phyloP scores from a whole-genome alignment of 2,113 vertebrate genomes.

The Anser cygnoides region DNA sequence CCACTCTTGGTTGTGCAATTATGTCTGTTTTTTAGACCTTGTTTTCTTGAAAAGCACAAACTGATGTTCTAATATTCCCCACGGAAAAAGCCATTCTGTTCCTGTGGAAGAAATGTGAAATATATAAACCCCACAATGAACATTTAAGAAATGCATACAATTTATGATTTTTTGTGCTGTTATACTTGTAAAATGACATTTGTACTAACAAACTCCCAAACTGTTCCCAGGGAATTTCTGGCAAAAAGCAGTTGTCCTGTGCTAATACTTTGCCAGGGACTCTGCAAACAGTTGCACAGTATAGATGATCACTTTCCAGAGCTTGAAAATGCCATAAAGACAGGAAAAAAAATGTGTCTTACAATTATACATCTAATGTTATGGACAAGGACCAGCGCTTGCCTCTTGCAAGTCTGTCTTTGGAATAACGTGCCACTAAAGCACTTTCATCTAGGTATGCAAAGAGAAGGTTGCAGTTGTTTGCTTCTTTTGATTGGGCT shows the following conservation, averaged over 20 bases:
- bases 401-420: background rate
- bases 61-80: background rate
- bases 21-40: background rate
- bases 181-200: background rate
- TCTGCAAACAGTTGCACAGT: background rate
- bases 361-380: background rate
- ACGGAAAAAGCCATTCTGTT: background rate
- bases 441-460: accelerated
- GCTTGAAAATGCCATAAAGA: background rate
- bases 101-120: background rate
- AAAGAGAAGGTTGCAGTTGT: background rate
- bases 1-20: background rate
- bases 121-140: background rate
- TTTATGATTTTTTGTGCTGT: background rate
- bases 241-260: background rate
- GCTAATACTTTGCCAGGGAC: background rate
- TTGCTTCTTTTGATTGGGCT: background rate
- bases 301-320: background rate
- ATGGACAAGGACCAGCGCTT: background rate
- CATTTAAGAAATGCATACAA: background rate
- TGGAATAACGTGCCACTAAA: background rate
- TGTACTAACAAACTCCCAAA: background rate
- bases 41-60: background rate
- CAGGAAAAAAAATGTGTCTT: background rate
- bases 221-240: background rate